Percentiles rank a stretch among this genome's conserved stretches.
phyloP scores from a whole-genome alignment of 2,888 invertebrate species.

The Netelia fuscicornis region DNA sequence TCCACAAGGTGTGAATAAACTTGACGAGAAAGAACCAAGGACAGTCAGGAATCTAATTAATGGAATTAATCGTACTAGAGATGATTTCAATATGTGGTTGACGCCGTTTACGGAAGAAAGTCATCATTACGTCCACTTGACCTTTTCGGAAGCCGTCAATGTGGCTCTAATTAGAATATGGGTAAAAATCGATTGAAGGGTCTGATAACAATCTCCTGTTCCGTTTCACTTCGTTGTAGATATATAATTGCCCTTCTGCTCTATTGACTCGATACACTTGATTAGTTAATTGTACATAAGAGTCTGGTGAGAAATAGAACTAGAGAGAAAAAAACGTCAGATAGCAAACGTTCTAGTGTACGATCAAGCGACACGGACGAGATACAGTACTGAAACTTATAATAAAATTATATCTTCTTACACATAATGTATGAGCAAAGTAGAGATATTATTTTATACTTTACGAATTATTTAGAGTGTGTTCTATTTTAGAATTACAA shows the following conservation, averaged over 20 bases:
- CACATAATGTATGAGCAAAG: too few relatives aligned
- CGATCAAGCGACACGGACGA: too few relatives aligned
- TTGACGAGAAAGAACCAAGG: slow-evolving; percentile 89
- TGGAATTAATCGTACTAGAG: slow-evolving; percentile 90
- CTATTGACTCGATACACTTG: slow-evolving; percentile 16
- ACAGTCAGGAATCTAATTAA: slow-evolving; percentile 89
- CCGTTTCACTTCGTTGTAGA: slow-evolving; percentile 1
- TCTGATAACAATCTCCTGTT: slow-evolving; percentile 1
- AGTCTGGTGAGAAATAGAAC: background rate
- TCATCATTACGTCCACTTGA: slow-evolving; percentile 87
- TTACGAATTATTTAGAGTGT: slow-evolving; percentile 12
- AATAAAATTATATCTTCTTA: too few relatives aligned
- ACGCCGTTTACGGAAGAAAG: slow-evolving; percentile 88
- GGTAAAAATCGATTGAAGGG: slow-evolving; percentile 84
- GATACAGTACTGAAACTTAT: too few relatives aligned
- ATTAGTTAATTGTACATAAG: background rate
- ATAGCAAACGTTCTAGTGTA: too few relatives aligned
- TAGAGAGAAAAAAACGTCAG: background rate
- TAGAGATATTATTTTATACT: background rate
- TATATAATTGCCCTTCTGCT: background rate
- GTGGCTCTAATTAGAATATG: slow-evolving; percentile 90
- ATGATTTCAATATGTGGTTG: slow-evolving; percentile 92
- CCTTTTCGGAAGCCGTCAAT: slow-evolving; percentile 86
- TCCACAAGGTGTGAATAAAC: slow-evolving; percentile 88
- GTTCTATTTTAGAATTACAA: slow-evolving; percentile 91